Base-by-base conservation (phyloP, 2,888 invertebrate genomes). In the Polietes domitor region DNA sequence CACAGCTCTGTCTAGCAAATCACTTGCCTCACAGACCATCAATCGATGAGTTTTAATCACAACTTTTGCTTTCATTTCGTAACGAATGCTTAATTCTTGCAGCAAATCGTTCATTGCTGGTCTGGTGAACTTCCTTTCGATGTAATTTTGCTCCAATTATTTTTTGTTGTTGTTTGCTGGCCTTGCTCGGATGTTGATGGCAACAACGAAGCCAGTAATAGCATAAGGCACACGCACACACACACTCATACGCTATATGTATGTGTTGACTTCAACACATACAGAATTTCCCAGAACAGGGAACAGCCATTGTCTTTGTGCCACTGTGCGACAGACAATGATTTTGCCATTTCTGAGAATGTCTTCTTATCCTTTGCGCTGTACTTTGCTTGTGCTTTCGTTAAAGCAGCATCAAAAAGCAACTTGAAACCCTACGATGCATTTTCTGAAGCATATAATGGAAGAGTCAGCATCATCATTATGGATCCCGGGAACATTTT, bases 81-180 rank as follows among this genome's bases (percentile, higher is more conserved):
- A 68, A 43, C 43, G 68, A 43, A 68, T 68, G 41, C 3, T 26
- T 2, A 21, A 21, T 53, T 53, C 53, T 53, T 21, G 7, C 19
- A 9, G 6, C 50, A 50, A 17, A 19, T 50, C 50, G 12, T 50
- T 50, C 19, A 53, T 21, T 21, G 53, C 19, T 21, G 4, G 3
- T n/a, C 26, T n/a, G 6, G n/a, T n/a, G 32, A 17, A 65, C 17
- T 17, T 58, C 24, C n/a, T 19, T 65, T 9, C 37, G n/a, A 41
- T 37, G 65, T 65, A 65, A 41, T 65, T 37, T 21, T 37, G 10
- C 10, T 17, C 65, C 63, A 63, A 63, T 63, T 63, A 65, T 65
- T 65, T 47, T 37, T 37, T 37, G 4, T 37, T 9, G 6, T 32
- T 61, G 26, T 58, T 26, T 12, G 26, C 55, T 58, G 24, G 24